phyloP scores from a whole-genome alignment of 2,888 invertebrate genomes.

The Plebejus anna region DNA sequence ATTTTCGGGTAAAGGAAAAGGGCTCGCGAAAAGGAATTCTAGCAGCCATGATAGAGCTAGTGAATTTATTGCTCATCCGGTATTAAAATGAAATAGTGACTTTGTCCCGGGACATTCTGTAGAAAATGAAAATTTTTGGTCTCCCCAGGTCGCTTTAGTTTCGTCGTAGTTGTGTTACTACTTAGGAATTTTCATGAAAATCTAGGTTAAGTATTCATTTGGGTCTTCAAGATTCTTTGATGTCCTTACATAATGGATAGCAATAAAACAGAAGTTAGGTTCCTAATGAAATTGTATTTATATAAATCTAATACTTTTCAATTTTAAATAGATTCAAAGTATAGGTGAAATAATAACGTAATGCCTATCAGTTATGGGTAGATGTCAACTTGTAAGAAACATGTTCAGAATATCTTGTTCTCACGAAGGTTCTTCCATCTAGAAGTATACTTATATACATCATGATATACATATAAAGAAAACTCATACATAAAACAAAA shows the following conservation, averaged over 20 bases:
- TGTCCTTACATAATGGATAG: not conserved
- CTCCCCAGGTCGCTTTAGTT: not conserved
- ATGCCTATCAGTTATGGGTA: too few species aligned
- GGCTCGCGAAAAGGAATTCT: not conserved
- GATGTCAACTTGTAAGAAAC: too few species aligned
- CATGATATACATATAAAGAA: not conserved
- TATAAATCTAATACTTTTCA: not conserved
- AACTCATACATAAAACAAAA: constrained; percentile 21
- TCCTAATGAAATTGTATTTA: not conserved
- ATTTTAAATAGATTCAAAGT: not conserved
- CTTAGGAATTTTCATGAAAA: not conserved
- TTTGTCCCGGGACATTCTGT: not conserved
- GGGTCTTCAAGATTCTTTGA: not conserved
- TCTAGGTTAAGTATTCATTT: constrained; percentile 7
- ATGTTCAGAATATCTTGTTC: too few species aligned
- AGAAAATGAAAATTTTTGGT: constrained; percentile 25
- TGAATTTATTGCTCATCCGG: constrained; percentile 17
- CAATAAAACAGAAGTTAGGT: not conserved
- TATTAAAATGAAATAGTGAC: constrained; percentile 14
- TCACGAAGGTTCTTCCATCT: too few species aligned
- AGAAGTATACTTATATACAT: not conserved
- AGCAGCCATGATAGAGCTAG: not conserved
- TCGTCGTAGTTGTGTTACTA: not conserved
- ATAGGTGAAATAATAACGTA: too few species aligned
- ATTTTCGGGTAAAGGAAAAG: constrained; percentile 11